Conservation (phyloP, 2,797 vertebrate species). For the Cheirogaleus major region DNA sequence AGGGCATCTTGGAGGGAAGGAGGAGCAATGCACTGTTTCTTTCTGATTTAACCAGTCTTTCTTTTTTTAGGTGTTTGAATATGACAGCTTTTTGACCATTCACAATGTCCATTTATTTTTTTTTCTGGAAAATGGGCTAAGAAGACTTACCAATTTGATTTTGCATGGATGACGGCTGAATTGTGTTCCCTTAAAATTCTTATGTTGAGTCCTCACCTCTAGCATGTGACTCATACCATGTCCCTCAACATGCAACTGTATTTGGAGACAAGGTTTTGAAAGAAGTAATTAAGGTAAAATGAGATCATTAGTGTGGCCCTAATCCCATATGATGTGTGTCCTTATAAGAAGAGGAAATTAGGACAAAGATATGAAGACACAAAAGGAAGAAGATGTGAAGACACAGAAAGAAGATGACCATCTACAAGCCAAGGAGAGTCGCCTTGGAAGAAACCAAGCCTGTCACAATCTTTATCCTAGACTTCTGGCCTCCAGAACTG, state of each 20-base stretch:
- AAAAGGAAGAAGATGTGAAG: neutral
- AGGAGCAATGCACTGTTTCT: rapidly evolving
- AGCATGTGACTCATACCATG: neutral
- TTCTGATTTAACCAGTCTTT: neutral
- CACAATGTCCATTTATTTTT: neutral
- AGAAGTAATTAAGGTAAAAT: neutral
- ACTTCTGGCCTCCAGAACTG: neutral
- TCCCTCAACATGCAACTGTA: neutral
- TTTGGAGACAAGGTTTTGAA: neutral
- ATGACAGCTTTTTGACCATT: neutral
- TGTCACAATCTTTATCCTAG: too few species aligned
- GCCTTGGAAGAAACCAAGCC: neutral
- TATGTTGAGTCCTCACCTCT: neutral
- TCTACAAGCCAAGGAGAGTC: neutral
- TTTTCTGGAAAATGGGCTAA: neutral
- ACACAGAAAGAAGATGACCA: neutral
- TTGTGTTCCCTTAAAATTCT: neutral
- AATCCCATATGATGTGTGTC: neutral
- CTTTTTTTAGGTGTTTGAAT: neutral
- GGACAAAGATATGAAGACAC: rapidly evolving
- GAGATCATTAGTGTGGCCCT: rapidly evolving
- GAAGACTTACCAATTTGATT: neutral
- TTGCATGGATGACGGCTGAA: neutral
- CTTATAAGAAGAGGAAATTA: neutral
- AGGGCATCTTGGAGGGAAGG: neutral